Conservation (phyloP, 2,113 vertebrate species). For the Nerophis lumbriciformis region DNA sequence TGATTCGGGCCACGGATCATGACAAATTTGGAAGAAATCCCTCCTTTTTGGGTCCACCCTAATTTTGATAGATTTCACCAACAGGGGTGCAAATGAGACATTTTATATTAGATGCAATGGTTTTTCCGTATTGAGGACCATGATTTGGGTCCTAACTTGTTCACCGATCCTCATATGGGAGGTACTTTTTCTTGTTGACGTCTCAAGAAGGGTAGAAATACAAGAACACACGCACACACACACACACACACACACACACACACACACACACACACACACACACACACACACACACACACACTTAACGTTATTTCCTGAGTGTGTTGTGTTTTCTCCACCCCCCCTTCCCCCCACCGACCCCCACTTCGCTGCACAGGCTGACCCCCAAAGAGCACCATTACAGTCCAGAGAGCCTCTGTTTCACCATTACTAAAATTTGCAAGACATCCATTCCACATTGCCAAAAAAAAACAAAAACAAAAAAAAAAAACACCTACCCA, state of each 20-base stretch:
- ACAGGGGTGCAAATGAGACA: too few relatives aligned
- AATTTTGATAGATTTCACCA: too few relatives aligned
- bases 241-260: slow-evolving; percentile 10
- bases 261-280: slow-evolving; percentile 19
- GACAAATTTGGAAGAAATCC: too few relatives aligned
- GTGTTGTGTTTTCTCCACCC: neutral
- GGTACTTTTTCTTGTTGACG: too few relatives aligned
- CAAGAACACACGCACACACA: slow-evolving; percentile 13
- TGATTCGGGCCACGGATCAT: too few relatives aligned
- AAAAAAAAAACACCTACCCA: slow-evolving; percentile 63
- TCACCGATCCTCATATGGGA: too few relatives aligned
- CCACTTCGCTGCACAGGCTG: slow-evolving; percentile 24
- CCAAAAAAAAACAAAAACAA: slow-evolving; percentile 29
- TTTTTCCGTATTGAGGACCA: too few relatives aligned
- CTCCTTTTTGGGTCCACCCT: too few relatives aligned
- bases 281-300: slow-evolving; percentile 9
- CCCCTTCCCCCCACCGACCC: too few relatives aligned
- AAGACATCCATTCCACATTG: slow-evolving; percentile 58
- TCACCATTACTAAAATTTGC: slow-evolving; percentile 55
- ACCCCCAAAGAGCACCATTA: slow-evolving; percentile 40
- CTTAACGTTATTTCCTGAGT: neutral
- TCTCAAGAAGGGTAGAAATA: too few relatives aligned
- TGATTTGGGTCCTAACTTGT: too few relatives aligned
- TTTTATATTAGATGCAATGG: too few relatives aligned
- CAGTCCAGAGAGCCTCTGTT: slow-evolving; percentile 53